phyloP scores from a whole-genome alignment of 1,140 invertebrate species.

The Aphidius ervi region DNA sequence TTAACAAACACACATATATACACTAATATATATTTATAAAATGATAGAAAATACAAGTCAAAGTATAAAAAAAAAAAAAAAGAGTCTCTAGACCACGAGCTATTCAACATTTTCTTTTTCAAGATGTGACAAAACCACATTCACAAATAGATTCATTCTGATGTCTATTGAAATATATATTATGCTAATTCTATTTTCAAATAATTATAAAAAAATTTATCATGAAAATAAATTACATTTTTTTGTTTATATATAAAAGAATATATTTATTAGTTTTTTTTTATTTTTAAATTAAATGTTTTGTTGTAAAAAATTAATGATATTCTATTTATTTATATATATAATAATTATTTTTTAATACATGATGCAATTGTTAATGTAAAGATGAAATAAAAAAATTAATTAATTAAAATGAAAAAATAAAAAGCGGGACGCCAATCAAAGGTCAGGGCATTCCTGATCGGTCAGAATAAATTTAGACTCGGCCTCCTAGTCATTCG shows the following conservation, averaged over 20 bases:
- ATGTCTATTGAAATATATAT: no score
- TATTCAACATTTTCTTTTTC: background rate
- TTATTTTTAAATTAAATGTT: no score
- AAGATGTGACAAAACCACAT: no score
- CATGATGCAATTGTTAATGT: background rate
- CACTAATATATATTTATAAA: background rate
- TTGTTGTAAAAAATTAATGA: no score
- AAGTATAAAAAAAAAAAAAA: slow-evolving; percentile 1
- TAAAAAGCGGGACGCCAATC: slow-evolving; percentile 26
- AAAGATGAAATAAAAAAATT: background rate
- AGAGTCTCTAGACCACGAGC: background rate
- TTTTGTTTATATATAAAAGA: no score
- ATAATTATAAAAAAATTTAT: background rate
- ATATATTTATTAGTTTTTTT: no score
- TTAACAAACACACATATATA: background rate
- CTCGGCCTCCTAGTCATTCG: slow-evolving; percentile 33
- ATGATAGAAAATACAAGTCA: background rate
- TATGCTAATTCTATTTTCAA: background rate
- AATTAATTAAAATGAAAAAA: slow-evolving; percentile 4
- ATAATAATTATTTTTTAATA: background rate
- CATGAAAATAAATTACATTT: no score
- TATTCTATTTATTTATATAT: no score
- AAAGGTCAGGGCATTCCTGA: slow-evolving; percentile 39
- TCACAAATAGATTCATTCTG: no score
- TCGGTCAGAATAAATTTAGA: slow-evolving; percentile 47